A percentile compares a stretch with the other conserved stretches of the same genome.
phyloP scores from a whole-genome alignment of 2,888 invertebrate species.

The Synanthedon myopaeformis region DNA sequence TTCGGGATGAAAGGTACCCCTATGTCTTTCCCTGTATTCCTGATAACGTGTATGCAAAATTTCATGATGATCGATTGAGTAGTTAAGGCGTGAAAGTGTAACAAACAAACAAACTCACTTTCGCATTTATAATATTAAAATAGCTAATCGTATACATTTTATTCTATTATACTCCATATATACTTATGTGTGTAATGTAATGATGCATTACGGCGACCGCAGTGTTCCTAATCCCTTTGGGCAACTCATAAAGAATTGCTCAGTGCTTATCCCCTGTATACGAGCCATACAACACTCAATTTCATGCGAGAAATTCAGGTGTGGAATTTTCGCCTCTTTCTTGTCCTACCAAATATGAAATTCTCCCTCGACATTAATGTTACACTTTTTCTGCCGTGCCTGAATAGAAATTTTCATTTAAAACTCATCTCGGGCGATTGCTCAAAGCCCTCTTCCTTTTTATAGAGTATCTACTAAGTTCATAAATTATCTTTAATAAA shows the following conservation, averaged over 20 bases:
- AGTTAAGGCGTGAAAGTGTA: too few relatives aligned
- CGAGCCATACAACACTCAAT: conserved; percentile 25
- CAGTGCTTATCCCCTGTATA: conserved; percentile 21
- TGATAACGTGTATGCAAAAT: too few relatives aligned
- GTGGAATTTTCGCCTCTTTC: conserved; percentile 23
- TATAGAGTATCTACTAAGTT: not conserved
- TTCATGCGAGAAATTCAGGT: conserved; percentile 39
- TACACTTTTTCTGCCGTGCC: conserved; percentile 28
- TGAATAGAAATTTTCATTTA: conserved; percentile 28
- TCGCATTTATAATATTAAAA: too few relatives aligned
- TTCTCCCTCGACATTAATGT: conserved; percentile 44
- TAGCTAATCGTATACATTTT: too few relatives aligned
- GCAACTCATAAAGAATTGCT: conserved; percentile 35
- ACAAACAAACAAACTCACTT: too few relatives aligned
- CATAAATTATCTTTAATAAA: not conserved
- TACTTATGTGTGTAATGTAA: not conserved
- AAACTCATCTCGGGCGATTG: conserved; percentile 45
- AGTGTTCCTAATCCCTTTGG: conserved; percentile 12
- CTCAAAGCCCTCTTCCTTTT: conserved; percentile 28
- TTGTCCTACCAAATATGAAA: conserved; percentile 51
- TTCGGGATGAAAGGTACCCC: too few relatives aligned
- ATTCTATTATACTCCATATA: too few relatives aligned
- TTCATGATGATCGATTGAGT: too few relatives aligned
- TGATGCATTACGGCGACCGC: not conserved
- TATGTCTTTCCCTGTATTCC: too few relatives aligned